phyloP scores from a whole-genome alignment of 2,888 invertebrate genomes.

The Drosophila rellima region DNA sequence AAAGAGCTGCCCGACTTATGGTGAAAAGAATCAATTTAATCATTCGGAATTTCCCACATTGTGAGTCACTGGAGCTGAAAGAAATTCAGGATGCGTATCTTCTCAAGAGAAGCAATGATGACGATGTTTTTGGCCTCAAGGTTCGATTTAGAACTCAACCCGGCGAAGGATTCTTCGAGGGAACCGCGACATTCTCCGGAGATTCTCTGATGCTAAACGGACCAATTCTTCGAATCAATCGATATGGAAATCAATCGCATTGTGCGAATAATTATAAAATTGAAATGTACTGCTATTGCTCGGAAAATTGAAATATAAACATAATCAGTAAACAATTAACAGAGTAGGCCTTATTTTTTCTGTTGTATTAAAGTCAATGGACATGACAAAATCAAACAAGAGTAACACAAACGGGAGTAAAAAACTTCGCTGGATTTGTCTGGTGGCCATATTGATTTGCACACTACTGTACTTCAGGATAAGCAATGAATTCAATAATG shows the following conservation, averaged over 20 bases:
- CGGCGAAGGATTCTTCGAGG: constrained; percentile 52
- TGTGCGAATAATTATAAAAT: constrained; percentile 44
- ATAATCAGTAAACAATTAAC: neutral
- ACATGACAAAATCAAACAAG: constrained; percentile 4
- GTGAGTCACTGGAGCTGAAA: constrained; percentile 20
- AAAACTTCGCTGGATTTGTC: neutral
- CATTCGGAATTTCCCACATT: neutral
- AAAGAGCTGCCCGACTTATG: constrained; percentile 51
- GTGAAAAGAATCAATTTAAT: constrained; percentile 40
- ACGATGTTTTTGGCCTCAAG: constrained; percentile 18
- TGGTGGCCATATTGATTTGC: constrained; percentile 3
- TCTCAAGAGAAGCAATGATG: neutral
- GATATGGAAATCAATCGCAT: constrained; percentile 44
- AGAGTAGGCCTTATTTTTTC: neutral
- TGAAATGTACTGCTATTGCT: constrained; percentile 59
- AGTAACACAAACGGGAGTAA: neutral
- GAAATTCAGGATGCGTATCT: constrained; percentile 33
- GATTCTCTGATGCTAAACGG: constrained; percentile 35
- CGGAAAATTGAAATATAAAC: neutral
- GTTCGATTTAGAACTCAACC: constrained; percentile 48
- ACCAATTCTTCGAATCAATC: constrained; percentile 42
- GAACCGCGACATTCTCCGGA: constrained; percentile 8
- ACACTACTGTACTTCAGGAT: constrained; percentile 19
- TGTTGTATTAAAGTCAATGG: neutral
- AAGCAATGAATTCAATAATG: neutral